Evolutionary conservation across 2,888 invertebrate species (phyloP), one percentile per base, ranked within the genome.

Genomic region (Microdon myrmicae): DNA sequence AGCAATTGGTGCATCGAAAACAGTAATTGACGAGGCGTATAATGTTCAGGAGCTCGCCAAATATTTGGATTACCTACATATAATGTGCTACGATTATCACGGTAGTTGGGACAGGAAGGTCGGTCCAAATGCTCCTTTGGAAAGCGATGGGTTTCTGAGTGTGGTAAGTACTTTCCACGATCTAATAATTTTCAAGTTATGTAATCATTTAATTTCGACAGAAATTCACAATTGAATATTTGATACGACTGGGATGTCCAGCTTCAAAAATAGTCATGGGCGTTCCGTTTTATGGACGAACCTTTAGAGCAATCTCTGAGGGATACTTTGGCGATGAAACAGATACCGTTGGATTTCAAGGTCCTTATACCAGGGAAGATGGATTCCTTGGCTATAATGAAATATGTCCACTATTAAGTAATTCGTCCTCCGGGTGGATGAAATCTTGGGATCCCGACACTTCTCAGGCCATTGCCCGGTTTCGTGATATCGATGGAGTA

Each of bases 51-150:
- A 86, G 67, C 81, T 94, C 8, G 85, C 87, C 9, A 78, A 84
- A 0, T 86, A 88, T 73, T 75, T 90, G 26, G 88, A 90, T 75
- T 86, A 84, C 48, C 83, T 93, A 23, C 91, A 93, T 70, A 85
- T 93, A 75, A 94, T 93, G 93, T 89, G 90, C 60, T 94, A 94
- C 75, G 94, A 94, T 77, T 94, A 92, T 76, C 92, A 92, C 69
- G 93, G 93, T 0, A 84, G 88, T 4, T 93, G 92, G 92, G 90
- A 93, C 70, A 82, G 82, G 0, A 82, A 81, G 51, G 86, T 90
- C 0, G 89, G 90, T 0, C 87, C 90, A 6, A 93, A 94, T 73
- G 88, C 93, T 0, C 94, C 94, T 0, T 73, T 94, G 5, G 83
- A 86, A 1, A 68, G 72, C 0, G 69, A 72, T 0, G 77, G 75